These are phyloP conservation scores for Allobates femoralis DNA, from an alignment of 2,797 vertebrate species.

Conservation along the genomic window DNA sequence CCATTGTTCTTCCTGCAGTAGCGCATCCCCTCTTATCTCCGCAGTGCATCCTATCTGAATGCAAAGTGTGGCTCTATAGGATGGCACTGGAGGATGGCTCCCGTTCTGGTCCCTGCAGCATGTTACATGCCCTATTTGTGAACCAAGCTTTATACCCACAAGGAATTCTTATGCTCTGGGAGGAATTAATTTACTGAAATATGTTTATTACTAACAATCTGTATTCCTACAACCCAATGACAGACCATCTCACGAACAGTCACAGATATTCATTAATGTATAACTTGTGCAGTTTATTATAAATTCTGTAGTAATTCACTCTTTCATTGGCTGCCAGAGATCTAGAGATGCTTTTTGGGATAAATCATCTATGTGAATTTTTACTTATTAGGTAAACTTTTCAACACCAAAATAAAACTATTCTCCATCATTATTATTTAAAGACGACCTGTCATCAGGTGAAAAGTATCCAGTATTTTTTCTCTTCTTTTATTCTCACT, in stretches of 20 bases:
- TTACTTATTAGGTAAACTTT: neutral
- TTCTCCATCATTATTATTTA: too few relatives aligned
- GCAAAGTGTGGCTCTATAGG: neutral
- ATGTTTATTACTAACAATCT: neutral
- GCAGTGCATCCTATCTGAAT: neutral
- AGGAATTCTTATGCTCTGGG: neutral
- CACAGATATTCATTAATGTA: neutral
- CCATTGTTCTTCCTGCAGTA: constrained; percentile 3
- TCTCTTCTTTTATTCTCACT: too few relatives aligned
- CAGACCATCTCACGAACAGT: too few relatives aligned
- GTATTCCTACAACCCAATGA: too few relatives aligned
- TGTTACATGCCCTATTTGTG: neutral
- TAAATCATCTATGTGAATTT: neutral
- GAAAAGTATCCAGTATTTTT: too few relatives aligned
- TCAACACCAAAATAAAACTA: too few relatives aligned
- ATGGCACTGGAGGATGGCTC: too few relatives aligned
- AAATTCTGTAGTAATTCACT: neutral
- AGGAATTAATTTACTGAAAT: neutral
- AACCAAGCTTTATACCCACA: neutral
- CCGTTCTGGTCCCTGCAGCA: neutral
- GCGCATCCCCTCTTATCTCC: neutral
- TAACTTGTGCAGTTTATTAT: neutral
- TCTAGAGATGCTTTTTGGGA: neutral
- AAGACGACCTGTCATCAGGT: too few relatives aligned
- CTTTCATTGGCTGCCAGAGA: neutral